phyloP scores from a whole-genome alignment of 2,888 invertebrate species.

The Podabrus alpinus region DNA sequence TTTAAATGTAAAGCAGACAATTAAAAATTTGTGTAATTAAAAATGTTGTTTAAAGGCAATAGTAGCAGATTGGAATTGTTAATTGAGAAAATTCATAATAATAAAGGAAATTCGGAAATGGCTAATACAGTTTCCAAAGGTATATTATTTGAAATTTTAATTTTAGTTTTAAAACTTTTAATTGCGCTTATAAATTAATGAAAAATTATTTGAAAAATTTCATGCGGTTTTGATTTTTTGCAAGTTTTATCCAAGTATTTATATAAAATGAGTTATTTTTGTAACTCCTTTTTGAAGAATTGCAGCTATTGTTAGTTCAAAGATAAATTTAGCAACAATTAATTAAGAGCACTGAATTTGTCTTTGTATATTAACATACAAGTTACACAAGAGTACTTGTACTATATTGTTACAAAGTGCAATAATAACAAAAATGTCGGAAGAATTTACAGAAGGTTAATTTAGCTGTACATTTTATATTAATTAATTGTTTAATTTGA shows the following conservation, averaged over 20 bases:
- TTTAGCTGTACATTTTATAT: neutral
- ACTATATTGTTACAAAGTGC: neutral
- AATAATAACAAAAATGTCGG: slow-evolving; percentile 11
- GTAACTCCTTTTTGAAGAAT: neutral
- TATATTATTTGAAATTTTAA: neutral
- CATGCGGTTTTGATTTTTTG: neutral
- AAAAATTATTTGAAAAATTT: neutral
- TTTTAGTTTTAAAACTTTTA: neutral
- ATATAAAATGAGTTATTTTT: neutral
- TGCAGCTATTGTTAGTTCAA: neutral
- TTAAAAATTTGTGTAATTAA: slow-evolving; percentile 22
- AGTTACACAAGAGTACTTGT: neutral
- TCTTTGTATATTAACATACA: slow-evolving; percentile 1
- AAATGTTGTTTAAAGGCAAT: slow-evolving; percentile 85
- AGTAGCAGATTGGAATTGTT: slow-evolving; percentile 82
- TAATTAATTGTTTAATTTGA: neutral
- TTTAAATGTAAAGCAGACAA: neutral
- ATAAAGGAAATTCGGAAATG: slow-evolving; percentile 66
- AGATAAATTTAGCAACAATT: slow-evolving; percentile 14
- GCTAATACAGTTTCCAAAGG: slow-evolving; percentile 23
- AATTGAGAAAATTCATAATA: slow-evolving; percentile 86
- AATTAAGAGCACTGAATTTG: slow-evolving; percentile 15
- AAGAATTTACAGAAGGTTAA: slow-evolving; percentile 9
- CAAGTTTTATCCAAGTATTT: neutral
- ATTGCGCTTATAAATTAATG: neutral